Evolutionary conservation across 2,113 vertebrate genomes (phyloP), one percentile per base, ranked within the genome.

Genomic region (Felis chaus): DNA sequence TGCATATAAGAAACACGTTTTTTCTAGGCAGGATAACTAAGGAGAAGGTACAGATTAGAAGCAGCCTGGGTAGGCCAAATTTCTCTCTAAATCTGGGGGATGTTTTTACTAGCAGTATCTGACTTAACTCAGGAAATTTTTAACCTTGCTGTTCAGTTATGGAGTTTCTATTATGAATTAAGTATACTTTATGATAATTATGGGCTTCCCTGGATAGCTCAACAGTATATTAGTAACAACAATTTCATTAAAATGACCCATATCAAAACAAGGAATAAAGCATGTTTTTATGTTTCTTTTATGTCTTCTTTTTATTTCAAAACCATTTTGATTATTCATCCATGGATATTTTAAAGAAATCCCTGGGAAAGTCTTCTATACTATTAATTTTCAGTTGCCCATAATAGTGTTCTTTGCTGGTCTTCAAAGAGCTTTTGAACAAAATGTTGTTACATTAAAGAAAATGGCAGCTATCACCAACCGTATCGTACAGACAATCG

Each of bases 291-390:
- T 80, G 55, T 84, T 27, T 88, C 5, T 84, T 82, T 94, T 88
- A 91, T 88, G 11, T 61, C 41, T 3, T 36, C 8, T 96, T 95
- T 92, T 61, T 18, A 82, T 89, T 81, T 86, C 36, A 86, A 96
- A 95, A 68, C 14, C 33, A 78, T 83, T 95, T 86, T 86, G 50
- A 89, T 92, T 94, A 86, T 90, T 95, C 36, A 71, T 21, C 36
- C 48, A 21, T 55, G 36, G 12, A 7, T 85, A 50, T 61, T 94
- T 94, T 73, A 61, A 31, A 94, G 23, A 87, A 87, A 78, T 73
- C 33, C 15, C 27, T 87, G 78, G 85, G 23, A 84, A 48, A 23
- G 33, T 48, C 27, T 95, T 92, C 61, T 94, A 41, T 82, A 57
- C 27, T 94, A 57, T 33, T 93, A 57, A 94, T 97, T 82, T 96